These are phyloP conservation scores for Muscidifurax raptorellus DNA, from an alignment of 1,140 invertebrate genomes.

Conservation along the genomic window DNA sequence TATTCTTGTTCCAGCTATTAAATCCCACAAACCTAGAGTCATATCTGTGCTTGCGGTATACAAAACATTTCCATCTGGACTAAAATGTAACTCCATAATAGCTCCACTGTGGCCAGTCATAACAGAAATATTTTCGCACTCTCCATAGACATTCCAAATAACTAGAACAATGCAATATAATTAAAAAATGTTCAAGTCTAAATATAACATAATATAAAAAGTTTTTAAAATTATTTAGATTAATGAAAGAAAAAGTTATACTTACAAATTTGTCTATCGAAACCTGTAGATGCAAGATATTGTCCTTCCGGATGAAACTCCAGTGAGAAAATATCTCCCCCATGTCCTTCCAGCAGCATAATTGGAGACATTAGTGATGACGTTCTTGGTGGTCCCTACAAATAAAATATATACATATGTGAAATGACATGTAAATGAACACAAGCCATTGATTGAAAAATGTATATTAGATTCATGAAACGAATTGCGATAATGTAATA, in stretches of 20 bases:
- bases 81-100: conserved; percentile 96
- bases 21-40: conserved; percentile 96
- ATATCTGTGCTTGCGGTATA: conserved; percentile 96
- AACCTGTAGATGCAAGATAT: conserved; percentile 95
- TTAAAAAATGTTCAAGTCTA: background rate
- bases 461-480: conserved; percentile 3
- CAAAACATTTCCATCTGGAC: conserved; percentile 93
- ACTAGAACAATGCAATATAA: conserved; percentile 79
- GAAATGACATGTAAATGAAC: conserved; percentile 13
- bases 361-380: conserved; percentile 95
- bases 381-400: conserved; percentile 84
- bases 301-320: conserved; percentile 98
- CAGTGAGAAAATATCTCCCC: conserved; percentile 94
- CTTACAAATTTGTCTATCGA: conserved; percentile 97
- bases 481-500: background rate
- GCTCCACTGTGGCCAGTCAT: conserved; percentile 97
- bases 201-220: background rate
- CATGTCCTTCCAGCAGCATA: conserved; percentile 97
- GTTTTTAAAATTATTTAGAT: background rate
- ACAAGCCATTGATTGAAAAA: background rate
- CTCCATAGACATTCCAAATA: conserved; percentile 98
- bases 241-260: conserved; percentile 58
- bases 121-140: conserved; percentile 97
- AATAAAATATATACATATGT: conserved; percentile 7
- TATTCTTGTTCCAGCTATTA: conserved; percentile 88